Base-by-base conservation (phyloP, 2,797 vertebrate genomes). In the Labroides dimidiatus region DNA sequence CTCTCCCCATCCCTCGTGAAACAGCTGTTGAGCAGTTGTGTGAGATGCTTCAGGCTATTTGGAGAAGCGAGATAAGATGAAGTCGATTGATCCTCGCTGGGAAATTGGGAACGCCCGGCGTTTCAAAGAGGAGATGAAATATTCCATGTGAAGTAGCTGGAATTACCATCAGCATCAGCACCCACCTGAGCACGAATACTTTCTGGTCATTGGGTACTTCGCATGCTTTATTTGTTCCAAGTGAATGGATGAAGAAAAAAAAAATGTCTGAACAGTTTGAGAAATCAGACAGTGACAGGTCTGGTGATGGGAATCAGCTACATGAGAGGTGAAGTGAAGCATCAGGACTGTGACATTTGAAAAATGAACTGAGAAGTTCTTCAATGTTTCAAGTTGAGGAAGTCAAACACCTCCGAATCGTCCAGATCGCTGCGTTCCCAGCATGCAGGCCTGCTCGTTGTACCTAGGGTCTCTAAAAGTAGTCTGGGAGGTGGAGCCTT, bases 91-190 rank as follows among this genome's bases (percentile, higher is more conserved):
- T 73, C 69, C 30, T 67, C 4, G 4, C 16, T 23, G 37, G 53
- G 59, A 81, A 72, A 71, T 45, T 67, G 54, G 45, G 43, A 33
- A 54, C 45, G 58, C 15, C 60, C 23, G 52, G 33, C 13, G 4
- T 67, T 76, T 81, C 68, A 64, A 75, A 78, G 62, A 64, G 2
- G 49, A 72, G 57, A 14, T 77, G 36, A 73, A 56, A 77, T 73
- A 74, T 74, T 78, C 66, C 24, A 71, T 69, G 24, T 51, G 53
- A 69, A 66, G 62, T 45, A 43, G 39, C n/a, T 41, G 63, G 56
- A 70, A 64, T 75, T 47, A 49, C 65, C 39, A 37, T 64, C 66
- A 57, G 70, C 70, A 77, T 80, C 47, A 72, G 53, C 72, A 54
- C 59, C 51, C 56, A 75, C 59, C 67, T 56, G 57, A 76, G 69